phyloP scores from a whole-genome alignment of 92 coral and sea anemone species.

The Heteractis magnifica region DNA sequence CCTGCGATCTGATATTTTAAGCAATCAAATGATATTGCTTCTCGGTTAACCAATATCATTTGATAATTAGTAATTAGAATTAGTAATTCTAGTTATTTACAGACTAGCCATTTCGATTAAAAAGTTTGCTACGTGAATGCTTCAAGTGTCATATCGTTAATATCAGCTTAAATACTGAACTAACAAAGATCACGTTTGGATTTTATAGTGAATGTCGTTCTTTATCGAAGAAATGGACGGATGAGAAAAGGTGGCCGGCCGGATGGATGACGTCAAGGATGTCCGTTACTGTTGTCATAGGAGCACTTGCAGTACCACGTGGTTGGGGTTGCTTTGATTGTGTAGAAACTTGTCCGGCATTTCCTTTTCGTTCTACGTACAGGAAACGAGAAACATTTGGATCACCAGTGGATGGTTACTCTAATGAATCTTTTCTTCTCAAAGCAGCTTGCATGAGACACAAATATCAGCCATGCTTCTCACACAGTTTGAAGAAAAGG shows the following conservation, averaged over 20 bases:
- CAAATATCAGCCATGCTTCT: neutral
- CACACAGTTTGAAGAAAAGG: neutral
- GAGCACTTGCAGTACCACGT: constrained; percentile 22
- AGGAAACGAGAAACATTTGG: constrained; percentile 12
- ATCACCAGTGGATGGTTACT: neutral
- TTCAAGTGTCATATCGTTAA: too few species aligned
- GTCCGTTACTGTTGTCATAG: neutral
- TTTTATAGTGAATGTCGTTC: too few species aligned
- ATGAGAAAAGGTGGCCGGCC: neutral
- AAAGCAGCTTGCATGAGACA: neutral
- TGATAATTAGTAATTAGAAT: too few species aligned
- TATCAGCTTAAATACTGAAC: too few species aligned
- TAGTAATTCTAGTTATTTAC: too few species aligned
- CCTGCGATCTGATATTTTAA: neutral
- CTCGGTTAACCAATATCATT: too few species aligned
- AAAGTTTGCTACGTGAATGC: too few species aligned
- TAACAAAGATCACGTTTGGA: too few species aligned
- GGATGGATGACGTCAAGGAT: constrained; percentile 6
- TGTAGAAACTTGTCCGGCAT: constrained; percentile 54
- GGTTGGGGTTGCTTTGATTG: constrained; percentile 52
- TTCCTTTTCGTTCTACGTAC: constrained; percentile 55
- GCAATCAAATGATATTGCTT: neutral
- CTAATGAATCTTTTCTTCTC: neutral
- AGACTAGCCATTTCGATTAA: too few species aligned
- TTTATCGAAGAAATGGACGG: too few species aligned